Base-by-base conservation (phyloP, 2,888 invertebrate species). In the Diaphora mendica region DNA sequence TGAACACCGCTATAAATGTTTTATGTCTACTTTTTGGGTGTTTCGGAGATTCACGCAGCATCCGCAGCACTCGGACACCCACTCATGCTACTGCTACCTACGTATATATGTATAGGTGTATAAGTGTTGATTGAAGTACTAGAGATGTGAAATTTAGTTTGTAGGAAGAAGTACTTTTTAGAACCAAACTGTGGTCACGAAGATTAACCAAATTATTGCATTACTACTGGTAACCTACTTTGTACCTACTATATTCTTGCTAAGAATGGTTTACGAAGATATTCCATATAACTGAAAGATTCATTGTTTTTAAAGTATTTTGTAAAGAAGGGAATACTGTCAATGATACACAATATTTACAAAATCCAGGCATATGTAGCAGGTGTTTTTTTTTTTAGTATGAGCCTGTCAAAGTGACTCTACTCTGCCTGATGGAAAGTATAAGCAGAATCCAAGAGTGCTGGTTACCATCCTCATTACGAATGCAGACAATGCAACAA, bases 1-100 rank as follows among this genome's bases (percentile, higher is more conserved):
- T 64, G 71, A 74, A 66, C 67, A 65, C 66, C 68, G 76, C 73
- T 68, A 72, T 81, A 78, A 78, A 82, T 62, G 62, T 66, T 73
- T 78, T 73, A 75, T 75, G 44, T 65, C 26, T 42, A 30, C 13
- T 68, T 71, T 72, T 51, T 42, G 51, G 26, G 39, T 62, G 51
- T 35, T 69, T 73, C 68, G 42, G 64, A 64, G 42, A 64, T 69
- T 69, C 68, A 44, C 55, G 65, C 39, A 30, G 64, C 26, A 23
- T 48, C 51, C 55, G 66, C 71, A 42, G 30, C 3, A n/a, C 44
- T 33, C 66, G 39, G 1, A 26, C 66, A 39, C 59, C 64, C 70
- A 8, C 42, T 51, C 17, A 26, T 55, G 42, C 33, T 30, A 65
- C 65, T 66, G 23, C 23, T 44, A 44, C 9, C 33, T 71, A 65